These are phyloP conservation scores for Andricus grossulariae DNA, from an alignment of 1,140 invertebrate species.

Conservation along the genomic window DNA sequence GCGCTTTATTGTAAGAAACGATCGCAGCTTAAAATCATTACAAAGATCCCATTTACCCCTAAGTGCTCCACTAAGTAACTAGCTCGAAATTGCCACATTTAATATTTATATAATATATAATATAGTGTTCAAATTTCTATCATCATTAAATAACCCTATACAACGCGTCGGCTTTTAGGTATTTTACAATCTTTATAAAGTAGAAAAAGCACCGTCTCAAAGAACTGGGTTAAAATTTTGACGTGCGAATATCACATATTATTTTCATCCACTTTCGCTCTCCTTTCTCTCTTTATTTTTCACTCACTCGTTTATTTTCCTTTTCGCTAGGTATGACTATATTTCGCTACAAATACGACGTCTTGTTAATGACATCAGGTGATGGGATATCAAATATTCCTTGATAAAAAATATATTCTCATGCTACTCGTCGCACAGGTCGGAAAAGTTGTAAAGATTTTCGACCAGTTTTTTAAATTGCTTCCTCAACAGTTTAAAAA, in stretches of 20 bases:
- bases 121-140: conserved; percentile 59
- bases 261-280: conserved; percentile 46
- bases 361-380: conserved; percentile 29
- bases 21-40: conserved; percentile 63
- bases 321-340: conserved; percentile 23
- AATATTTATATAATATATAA: conserved; percentile 62
- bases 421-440: conserved; percentile 32
- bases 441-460: background rate
- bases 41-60: conserved; percentile 71
- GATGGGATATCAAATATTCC: conserved; percentile 39
- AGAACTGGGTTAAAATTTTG: conserved; percentile 63
- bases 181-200: conserved; percentile 68
- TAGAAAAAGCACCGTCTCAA: conserved; percentile 71
- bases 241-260: conserved; percentile 64
- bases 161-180: conserved; percentile 56
- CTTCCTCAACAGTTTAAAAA: no score
- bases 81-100: conserved; percentile 72
- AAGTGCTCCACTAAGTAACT: conserved; percentile 71
- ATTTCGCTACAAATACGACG: conserved; percentile 31
- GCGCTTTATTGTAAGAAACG: conserved; percentile 50
- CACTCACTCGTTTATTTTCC: conserved; percentile 32
- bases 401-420: conserved; percentile 47
- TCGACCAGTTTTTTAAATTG: conserved; percentile 3
- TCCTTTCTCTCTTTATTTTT: conserved; percentile 30
- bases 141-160: conserved; percentile 65